A percentile compares a stretch with the other conserved stretches of the same genome.
These are phyloP conservation scores for Lethrus apterus DNA, from an alignment of 1,140 invertebrate genomes.

Conservation along the genomic window DNA sequence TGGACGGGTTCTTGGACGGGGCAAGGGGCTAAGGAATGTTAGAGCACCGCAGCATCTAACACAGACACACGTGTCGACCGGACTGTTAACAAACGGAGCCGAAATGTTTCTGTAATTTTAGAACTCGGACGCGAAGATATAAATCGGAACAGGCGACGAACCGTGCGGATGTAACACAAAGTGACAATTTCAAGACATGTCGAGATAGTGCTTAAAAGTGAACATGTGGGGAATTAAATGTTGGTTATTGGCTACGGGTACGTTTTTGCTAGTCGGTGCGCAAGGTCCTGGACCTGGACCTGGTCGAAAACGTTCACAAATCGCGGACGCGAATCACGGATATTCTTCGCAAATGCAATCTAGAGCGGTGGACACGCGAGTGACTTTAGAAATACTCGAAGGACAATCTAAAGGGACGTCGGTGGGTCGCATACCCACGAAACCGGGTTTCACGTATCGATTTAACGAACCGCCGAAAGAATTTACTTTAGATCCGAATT, in stretches of 20 bases:
- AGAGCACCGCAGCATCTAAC: constrained; percentile 35
- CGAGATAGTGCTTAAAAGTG: not conserved
- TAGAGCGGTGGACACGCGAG: constrained; percentile 74
- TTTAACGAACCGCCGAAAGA: constrained; percentile 85
- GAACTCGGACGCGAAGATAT: constrained; percentile 17
- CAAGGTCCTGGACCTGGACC: constrained; percentile 43
- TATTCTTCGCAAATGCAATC: constrained; percentile 69
- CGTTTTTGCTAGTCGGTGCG: constrained; percentile 25
- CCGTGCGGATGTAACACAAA: too few species aligned
- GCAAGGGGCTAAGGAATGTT: constrained; percentile 39
- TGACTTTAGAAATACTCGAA: constrained; percentile 76
- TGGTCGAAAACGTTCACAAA: constrained; percentile 37
- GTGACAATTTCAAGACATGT: not conserved
- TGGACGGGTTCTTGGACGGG: constrained; percentile 35
- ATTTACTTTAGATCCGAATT: constrained; percentile 70
- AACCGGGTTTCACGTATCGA: constrained; percentile 79
- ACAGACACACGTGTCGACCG: constrained; percentile 29
- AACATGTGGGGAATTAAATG: constrained; percentile 18
- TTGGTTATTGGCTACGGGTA: constrained; percentile 20
- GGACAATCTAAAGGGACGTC: constrained; percentile 72
- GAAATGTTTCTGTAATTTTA: constrained; percentile 20
- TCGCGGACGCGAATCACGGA: constrained; percentile 33
- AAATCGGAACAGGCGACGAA: constrained; percentile 19
- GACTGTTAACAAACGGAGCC: constrained; percentile 21
- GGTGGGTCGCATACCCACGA: constrained; percentile 78